phyloP scores from a whole-genome alignment of 2,797 vertebrate genomes.

The Mareca penelope region DNA sequence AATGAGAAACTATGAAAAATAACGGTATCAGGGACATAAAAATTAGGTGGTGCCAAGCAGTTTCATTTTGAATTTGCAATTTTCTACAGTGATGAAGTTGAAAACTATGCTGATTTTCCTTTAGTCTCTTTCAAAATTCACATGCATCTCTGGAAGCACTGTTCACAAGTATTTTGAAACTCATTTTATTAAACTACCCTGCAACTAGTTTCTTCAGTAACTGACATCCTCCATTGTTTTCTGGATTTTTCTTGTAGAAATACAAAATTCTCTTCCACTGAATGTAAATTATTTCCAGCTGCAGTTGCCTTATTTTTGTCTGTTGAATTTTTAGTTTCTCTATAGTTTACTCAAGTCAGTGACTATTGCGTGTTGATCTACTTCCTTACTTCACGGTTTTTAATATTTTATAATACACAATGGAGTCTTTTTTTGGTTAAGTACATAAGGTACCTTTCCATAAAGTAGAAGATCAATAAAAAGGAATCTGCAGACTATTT shows the following conservation, averaged over 20 bases:
- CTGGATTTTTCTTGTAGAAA: neutral
- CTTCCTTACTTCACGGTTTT: constrained; percentile 38
- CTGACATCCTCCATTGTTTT: neutral
- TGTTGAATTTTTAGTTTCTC: neutral
- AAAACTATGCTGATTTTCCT: neutral
- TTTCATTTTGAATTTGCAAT: neutral
- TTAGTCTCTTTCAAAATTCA: neutral
- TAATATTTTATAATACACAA: constrained; percentile 59
- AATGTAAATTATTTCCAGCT: neutral
- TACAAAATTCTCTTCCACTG: neutral
- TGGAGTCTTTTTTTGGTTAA: constrained; percentile 58
- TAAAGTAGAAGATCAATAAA: constrained; percentile 71
- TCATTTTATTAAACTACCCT: neutral
- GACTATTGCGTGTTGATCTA: constrained; percentile 19
- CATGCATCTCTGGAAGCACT: neutral
- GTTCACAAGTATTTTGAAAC: neutral
- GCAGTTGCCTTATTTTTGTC: neutral
- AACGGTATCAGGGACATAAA: neutral
- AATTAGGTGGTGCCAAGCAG: neutral
- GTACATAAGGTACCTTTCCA: constrained; percentile 39
- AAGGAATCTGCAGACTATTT: constrained; percentile 74
- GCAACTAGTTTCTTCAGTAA: neutral
- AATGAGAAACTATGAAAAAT: neutral
- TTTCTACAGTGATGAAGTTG: neutral
- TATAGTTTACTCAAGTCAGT: neutral